A percentile compares a stretch with the other conserved stretches of the same genome.
Conservation (phyloP, 2,797 vertebrate genomes). For the Luscinia luscinia region DNA sequence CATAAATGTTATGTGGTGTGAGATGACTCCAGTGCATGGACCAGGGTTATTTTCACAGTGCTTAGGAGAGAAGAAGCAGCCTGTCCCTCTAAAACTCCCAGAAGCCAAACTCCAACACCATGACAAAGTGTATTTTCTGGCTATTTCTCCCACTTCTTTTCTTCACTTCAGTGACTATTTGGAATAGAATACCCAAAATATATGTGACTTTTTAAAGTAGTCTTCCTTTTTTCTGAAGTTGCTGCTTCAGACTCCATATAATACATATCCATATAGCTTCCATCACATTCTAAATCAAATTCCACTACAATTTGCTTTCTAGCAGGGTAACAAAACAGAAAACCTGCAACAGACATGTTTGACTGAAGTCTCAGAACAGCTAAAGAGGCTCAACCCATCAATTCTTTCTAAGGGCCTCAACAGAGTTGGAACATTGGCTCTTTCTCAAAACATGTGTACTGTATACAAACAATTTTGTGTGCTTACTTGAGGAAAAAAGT, state of each 20-base stretch:
- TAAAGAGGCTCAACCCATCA: neutral
- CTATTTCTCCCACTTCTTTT: neutral
- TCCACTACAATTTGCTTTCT: neutral
- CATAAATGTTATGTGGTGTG: neutral
- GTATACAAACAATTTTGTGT: rapidly evolving
- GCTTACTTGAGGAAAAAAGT: neutral
- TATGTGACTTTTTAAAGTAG: neutral
- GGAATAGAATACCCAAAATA: neutral
- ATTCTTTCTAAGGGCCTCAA: neutral
- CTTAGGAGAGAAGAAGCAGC: neutral
- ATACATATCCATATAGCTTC: neutral
- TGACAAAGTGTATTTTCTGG: neutral
- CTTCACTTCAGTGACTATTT: neutral
- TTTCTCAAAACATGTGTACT: neutral
- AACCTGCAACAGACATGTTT: neutral
- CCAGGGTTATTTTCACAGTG: neutral
- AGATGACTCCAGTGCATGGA: neutral
- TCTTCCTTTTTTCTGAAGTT: neutral
- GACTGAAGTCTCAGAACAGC: neutral
- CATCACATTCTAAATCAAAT: neutral
- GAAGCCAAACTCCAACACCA: neutral
- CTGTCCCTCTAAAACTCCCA: neutral
- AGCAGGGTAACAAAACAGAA: neutral
- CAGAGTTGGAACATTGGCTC: neutral
- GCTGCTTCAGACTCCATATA: neutral